phyloP scores from a whole-genome alignment of 1,140 invertebrate species.

The Zaprionus inermis region DNA sequence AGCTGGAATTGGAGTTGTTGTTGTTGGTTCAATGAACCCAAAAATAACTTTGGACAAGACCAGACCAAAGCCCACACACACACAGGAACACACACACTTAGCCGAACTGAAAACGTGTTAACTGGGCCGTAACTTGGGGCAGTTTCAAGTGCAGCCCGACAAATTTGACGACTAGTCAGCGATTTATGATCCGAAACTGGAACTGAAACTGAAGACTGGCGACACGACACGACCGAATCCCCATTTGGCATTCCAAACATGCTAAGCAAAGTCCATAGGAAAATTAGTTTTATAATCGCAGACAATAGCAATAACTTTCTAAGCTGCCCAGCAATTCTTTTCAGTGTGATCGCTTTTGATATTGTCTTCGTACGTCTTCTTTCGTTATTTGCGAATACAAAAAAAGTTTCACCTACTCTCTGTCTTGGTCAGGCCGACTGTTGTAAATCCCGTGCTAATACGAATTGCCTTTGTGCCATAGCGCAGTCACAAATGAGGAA shows the following conservation, averaged over 20 bases:
- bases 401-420: conserved; percentile 61
- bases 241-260: conserved; percentile 19
- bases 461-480: conserved; percentile 29
- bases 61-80: background rate
- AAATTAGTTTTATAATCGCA: conserved; percentile 35
- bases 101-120: conserved; percentile 48
- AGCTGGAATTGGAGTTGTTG: conserved; percentile 25
- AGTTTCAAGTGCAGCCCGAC: conserved; percentile 34
- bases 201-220: background rate
- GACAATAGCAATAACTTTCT: conserved; percentile 39
- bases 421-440: conserved; percentile 5
- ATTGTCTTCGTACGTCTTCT: background rate
- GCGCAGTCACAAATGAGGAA: conserved; percentile 64
- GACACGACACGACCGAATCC: background rate
- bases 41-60: conserved; percentile 16
- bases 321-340: conserved; percentile 52
- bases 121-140: conserved; percentile 25
- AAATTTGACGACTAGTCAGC: conserved; percentile 55
- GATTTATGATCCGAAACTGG: conserved; percentile 29
- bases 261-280: conserved; percentile 22
- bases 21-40: conserved; percentile 55
- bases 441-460: conserved; percentile 35
- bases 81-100: conserved; percentile 20
- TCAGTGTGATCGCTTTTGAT: conserved; percentile 19
- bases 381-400: conserved; percentile 35